Conservation (phyloP, 2,888 invertebrate species). For the Phania funesta region DNA sequence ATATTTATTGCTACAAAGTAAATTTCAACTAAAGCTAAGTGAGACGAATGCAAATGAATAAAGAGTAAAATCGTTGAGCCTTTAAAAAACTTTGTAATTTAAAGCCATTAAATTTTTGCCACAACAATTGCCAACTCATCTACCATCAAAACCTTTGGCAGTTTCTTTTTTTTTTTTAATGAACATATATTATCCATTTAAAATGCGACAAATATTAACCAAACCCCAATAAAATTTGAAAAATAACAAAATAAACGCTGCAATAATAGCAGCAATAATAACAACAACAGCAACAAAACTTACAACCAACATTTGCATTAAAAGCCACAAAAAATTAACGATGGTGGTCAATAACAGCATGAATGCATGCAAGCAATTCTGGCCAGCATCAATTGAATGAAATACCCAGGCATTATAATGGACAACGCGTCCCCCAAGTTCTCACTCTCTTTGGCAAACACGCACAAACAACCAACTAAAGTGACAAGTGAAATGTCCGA, state of each 20-base stretch:
- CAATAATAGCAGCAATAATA: constrained; percentile 30
- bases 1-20: constrained; percentile 34
- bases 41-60: neutral
- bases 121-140: constrained; percentile 26
- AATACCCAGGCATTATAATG: neutral
- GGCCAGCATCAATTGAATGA: neutral
- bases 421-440: neutral
- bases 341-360: constrained; percentile 68
- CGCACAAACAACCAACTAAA: constrained; percentile 65
- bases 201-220: constrained; percentile 67
- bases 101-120: constrained; percentile 38
- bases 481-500: constrained; percentile 80
- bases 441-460: neutral
- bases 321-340: constrained; percentile 68
- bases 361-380: constrained; percentile 37
- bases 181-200: constrained; percentile 67
- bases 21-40: neutral
- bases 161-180: constrained; percentile 56
- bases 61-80: constrained; percentile 36
- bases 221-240: constrained; percentile 64
- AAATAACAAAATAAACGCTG: constrained; percentile 51
- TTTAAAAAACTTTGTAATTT: constrained; percentile 31
- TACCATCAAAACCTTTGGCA: constrained; percentile 29
- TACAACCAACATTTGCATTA: constrained; percentile 65
- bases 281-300: constrained; percentile 17